Evolutionary conservation across 1,140 invertebrate genomes (phyloP), one percentile per base, ranked within the genome.

Genomic region (Antheraea mylitta): DNA sequence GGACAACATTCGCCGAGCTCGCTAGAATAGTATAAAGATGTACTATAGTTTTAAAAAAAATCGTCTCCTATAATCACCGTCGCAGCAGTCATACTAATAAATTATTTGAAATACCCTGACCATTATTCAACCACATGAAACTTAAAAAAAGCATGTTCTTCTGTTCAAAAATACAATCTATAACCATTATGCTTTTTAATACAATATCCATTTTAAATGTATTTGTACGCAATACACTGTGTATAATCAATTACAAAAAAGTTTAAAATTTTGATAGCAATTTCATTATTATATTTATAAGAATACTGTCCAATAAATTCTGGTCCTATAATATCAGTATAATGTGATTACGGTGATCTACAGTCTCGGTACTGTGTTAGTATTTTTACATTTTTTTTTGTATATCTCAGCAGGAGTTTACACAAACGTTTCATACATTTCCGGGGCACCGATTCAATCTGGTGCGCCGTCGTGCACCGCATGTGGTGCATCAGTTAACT

Each of bases 401-500:
- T 78, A 76, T 78, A 69, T 69, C 87, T 61, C 87, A 67, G 77
- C 85, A 81, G 83, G 87, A 86, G 86, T 81, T 81, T 77, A 81
- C 77, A 71, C 74, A 70, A 73, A 64, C 75, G 75, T 86, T 85
- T 73, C 77, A 76, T 19, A 53, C 45, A 18, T 67, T 38, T 59
- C 30, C 42, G 48, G 76, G 74, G 45, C 11, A 16, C 45, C 45
- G 16, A 87, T 88, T 86, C 79, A 87, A 85, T 89, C 86, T 81
- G 78, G 76, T 76, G 71, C 77, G 77, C 68, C 73, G 71, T 72
- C 75, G 74, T 75, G 72, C 82, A 70, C 89, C 78, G 81, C 87
- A 89, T 87, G 86, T 85, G 89, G 89, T 80, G 78, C 81, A 83
- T 86, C 83, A 83, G 79, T 70, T 86, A 86, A 85, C 82, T 87